Evolutionary conservation across 2,113 vertebrate species (phyloP).

Genomic region (Meriones unguiculatus): DNA sequence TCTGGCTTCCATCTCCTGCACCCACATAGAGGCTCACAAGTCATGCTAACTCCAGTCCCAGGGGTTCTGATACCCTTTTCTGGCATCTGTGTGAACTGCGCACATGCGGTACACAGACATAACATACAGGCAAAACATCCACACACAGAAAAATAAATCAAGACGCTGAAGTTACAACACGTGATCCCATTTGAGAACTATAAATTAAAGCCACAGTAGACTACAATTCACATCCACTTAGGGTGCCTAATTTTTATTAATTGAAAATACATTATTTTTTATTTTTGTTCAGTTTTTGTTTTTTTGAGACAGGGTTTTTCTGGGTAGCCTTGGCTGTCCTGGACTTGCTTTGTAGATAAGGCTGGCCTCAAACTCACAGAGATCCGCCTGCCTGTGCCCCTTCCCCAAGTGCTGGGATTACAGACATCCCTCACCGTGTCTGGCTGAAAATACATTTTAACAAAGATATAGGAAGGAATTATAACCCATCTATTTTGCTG

Average conservation of each 20-base stretch:
- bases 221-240: neutral
- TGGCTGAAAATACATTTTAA: neutral
- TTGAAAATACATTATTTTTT: neutral
- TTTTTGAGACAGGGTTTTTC: no score
- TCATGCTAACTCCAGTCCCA: neutral
- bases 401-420: no score
- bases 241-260: neutral
- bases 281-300: no score
- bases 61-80: neutral
- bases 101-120: neutral
- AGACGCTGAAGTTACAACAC: slow-evolving; percentile 12
- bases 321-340: no score
- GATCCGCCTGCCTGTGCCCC: no score
- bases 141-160: neutral
- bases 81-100: neutral
- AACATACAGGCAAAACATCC: neutral
- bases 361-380: no score
- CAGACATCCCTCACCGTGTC: no score
- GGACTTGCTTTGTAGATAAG: no score
- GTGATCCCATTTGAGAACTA: neutral
- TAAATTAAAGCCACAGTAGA: neutral
- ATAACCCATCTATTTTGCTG: neutral
- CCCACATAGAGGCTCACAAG: neutral
- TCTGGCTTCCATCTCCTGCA: neutral
- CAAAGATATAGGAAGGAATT: neutral